A percentile compares a stretch with the other conserved stretches of the same genome.
Conservation (phyloP, 2,797 vertebrate genomes). For the Dicrostonyx torquatus region DNA sequence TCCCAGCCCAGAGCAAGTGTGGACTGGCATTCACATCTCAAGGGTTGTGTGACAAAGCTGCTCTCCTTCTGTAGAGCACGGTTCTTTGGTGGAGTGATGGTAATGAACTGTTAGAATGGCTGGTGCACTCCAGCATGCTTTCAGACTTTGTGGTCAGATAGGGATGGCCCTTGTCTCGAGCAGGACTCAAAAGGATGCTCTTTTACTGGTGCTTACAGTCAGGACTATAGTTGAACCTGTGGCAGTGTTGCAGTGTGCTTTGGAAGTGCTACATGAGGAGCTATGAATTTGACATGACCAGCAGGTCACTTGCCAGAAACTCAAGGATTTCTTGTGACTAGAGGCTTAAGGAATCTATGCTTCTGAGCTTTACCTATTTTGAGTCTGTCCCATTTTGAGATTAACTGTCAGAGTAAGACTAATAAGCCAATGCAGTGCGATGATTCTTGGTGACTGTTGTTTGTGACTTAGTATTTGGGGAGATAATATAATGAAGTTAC, state of each 20-base stretch:
- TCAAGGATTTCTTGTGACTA: conserved; percentile 49
- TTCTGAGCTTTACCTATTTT: conserved; percentile 57
- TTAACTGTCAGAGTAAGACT: conserved; percentile 30
- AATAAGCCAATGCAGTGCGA: conserved; percentile 7
- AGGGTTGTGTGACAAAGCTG: not conserved
- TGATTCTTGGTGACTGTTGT: conserved; percentile 23
- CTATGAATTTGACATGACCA: conserved; percentile 36
- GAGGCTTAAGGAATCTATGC: conserved; percentile 30
- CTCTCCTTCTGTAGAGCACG: not conserved
- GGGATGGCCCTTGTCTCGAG: not conserved
- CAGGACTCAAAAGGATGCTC: not conserved
- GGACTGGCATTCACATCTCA: conserved; percentile 9
- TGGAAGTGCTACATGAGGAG: conserved; percentile 10
- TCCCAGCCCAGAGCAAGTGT: not conserved
- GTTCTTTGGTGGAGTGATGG: not conserved
- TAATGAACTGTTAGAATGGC: not conserved
- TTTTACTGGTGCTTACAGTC: not conserved
- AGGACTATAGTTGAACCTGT: not conserved
- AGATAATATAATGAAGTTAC: not conserved
- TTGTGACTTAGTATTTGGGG: not conserved
- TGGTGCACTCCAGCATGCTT: not conserved
- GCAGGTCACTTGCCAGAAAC: conserved; percentile 9
- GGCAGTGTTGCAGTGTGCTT: conserved; percentile 20
- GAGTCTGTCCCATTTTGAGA: conserved; percentile 47
- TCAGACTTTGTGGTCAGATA: conserved; percentile 6